Evolutionary conservation across 2,888 invertebrate species (phyloP).

Genomic region (Leptodirus hochenwartii): DNA sequence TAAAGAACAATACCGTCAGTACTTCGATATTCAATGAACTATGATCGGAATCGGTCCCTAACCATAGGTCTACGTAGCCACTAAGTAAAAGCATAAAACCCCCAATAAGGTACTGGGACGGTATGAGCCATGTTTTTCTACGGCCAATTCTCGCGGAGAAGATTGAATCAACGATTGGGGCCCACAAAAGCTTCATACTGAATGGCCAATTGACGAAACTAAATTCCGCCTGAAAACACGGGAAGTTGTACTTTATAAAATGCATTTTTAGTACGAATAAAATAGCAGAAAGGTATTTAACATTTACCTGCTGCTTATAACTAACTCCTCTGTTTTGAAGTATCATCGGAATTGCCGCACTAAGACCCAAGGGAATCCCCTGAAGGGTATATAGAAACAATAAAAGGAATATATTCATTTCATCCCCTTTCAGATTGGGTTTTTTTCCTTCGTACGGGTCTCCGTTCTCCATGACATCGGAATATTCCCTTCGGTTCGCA

Average conservation of each 20-base stretch:
- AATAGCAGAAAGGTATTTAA: slow-evolving; percentile 4
- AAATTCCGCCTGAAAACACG: slow-evolving; percentile 55
- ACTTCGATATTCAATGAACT: slow-evolving; percentile 63
- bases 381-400: slow-evolving; percentile 86
- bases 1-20: slow-evolving; percentile 74
- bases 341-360: slow-evolving; percentile 88
- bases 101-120: slow-evolving; percentile 82
- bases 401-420: slow-evolving; percentile 65
- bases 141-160: slow-evolving; percentile 74
- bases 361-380: slow-evolving; percentile 89
- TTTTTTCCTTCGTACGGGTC: slow-evolving; percentile 11
- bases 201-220: slow-evolving; percentile 92
- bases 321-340: slow-evolving; percentile 82
- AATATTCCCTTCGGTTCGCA: slow-evolving; percentile 13
- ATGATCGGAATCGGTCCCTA: slow-evolving; percentile 39
- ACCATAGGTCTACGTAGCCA: slow-evolving; percentile 49
- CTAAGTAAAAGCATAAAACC: slow-evolving; percentile 81
- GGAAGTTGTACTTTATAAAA: slow-evolving; percentile 4
- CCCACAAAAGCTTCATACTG: slow-evolving; percentile 89
- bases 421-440: slow-evolving; percentile 44
- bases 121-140: slow-evolving; percentile 89
- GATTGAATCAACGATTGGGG: slow-evolving; percentile 90
- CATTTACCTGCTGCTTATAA: slow-evolving; percentile 72
- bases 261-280: slow-evolving; percentile 1
- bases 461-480: slow-evolving; percentile 19